Conservation (phyloP, 2,888 invertebrate species). For the Bugulina stolonifera region DNA sequence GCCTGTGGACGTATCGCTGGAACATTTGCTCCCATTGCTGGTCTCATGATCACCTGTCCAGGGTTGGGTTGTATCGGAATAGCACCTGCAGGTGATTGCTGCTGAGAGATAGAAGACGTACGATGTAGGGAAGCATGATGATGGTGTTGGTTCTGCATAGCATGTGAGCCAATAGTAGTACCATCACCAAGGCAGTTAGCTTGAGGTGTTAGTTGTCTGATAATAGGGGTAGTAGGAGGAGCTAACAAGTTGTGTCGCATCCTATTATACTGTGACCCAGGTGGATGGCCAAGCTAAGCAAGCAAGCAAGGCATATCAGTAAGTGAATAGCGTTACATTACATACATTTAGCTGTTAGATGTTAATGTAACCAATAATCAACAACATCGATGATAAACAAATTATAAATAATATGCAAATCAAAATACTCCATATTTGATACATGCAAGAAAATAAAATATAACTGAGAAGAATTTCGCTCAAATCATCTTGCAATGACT, state of each 20-base stretch:
- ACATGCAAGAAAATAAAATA: too few relatives aligned
- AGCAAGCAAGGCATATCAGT: slow-evolving; percentile 21
- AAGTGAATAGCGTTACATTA: too few relatives aligned
- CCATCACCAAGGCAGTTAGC: not conserved
- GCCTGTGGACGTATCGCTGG: not conserved
- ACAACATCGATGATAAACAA: too few relatives aligned
- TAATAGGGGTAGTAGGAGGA: slow-evolving; percentile 29
- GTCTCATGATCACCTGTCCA: slow-evolving; percentile 13
- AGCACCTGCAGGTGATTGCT: not conserved
- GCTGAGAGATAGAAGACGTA: slow-evolving; percentile 23
- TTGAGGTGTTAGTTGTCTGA: slow-evolving; percentile 22
- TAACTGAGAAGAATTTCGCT: too few relatives aligned
- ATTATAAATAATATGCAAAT: too few relatives aligned
- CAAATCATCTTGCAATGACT: too few relatives aligned
- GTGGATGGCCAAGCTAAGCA: slow-evolving; percentile 35
- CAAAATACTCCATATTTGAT: too few relatives aligned
- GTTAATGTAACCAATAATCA: too few relatives aligned
- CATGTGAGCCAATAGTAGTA: not conserved
- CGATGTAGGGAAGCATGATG: not conserved
- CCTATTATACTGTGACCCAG: slow-evolving; percentile 32
- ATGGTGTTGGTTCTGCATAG: not conserved
- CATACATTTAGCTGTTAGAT: too few relatives aligned
- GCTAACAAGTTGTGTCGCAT: slow-evolving; percentile 33
- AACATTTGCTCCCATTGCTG: not conserved
- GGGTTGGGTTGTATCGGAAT: slow-evolving; percentile 20